Evolutionary conservation across 2,797 vertebrate species (phyloP).

Genomic region (Acanthopagrus latus): DNA sequence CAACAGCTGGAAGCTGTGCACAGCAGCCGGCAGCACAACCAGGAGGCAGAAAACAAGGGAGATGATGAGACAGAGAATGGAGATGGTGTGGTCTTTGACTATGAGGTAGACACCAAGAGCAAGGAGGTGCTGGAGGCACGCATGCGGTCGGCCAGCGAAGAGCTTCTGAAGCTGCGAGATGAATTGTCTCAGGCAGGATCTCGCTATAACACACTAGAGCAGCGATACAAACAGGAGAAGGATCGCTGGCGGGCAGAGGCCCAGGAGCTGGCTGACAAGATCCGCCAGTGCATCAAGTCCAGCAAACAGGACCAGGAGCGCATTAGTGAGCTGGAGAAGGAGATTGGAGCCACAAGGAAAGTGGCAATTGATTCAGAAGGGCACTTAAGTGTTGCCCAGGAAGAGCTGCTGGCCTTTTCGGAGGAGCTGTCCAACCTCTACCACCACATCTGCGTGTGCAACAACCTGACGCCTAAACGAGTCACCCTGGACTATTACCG

Average conservation of each 20-base stretch:
- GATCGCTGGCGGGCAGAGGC: constrained; percentile 85
- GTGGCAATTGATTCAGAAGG: constrained; percentile 87
- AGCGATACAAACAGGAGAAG: constrained; percentile 85
- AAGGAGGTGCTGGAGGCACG: constrained; percentile 83
- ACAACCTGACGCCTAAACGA: constrained; percentile 89
- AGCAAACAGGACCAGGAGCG: constrained; percentile 88
- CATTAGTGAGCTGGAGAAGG: constrained; percentile 86
- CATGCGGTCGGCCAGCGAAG: constrained; percentile 81
- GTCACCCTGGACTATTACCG: constrained; percentile 90
- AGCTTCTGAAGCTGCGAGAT: constrained; percentile 81
- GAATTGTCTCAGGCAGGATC: constrained; percentile 84
- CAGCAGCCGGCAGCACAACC: constrained; percentile 52
- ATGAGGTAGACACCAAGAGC: constrained; percentile 85
- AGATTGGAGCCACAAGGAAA: constrained; percentile 85
- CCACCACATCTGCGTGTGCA: constrained; percentile 90
- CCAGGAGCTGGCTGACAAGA: constrained; percentile 87
- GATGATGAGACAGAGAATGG: constrained; percentile 59
- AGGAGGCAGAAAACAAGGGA: constrained; percentile 44
- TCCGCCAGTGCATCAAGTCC: constrained; percentile 85
- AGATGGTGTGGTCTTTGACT: constrained; percentile 70
- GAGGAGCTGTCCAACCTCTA: constrained; percentile 91
- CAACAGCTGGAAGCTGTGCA: constrained; percentile 82
- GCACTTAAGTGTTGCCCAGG: constrained; percentile 87
- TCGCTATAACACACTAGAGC: constrained; percentile 82
- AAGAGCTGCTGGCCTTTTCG: constrained; percentile 89